Base-by-base conservation (phyloP, 2,888 invertebrate genomes). In the Mycalesis mineus region DNA sequence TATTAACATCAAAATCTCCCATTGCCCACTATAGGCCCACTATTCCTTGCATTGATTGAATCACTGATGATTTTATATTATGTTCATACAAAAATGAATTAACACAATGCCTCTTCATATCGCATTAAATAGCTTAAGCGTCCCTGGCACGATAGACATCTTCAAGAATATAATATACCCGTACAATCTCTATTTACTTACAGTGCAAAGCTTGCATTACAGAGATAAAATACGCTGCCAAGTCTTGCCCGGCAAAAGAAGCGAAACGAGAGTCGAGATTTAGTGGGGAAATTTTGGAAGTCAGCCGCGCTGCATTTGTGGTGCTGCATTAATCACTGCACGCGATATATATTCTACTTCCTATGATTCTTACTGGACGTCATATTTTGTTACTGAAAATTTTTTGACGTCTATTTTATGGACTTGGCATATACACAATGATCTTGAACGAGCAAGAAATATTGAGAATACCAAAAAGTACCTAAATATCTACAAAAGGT, bases 201-300 rank as follows among this genome's bases (percentile, higher is more conserved):
- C 74, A 79, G 73, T 73, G 82, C 82, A 82, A 77, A 72, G 82
- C 77, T 82, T 78, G 85, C 88, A 82, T 86, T 85, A 79, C 80
- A 75, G 74, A 83, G 80, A 88, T 88, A 86, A 88, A 84, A 81
- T 83, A 85, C 82, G 80, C 74, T 89, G 89, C 89, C 89, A 88
- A 88, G 86, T 87, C 84, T 80, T 80, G 74, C 65, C 72, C 71
- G 72, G 80, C 80, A 87, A 88, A 88, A 88, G 89, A 86, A 88
- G 78, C 80, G 84, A 78, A 85, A 80, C 78, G 83, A 85, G 82
- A 78, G 74, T 67, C 67, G 71, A 81, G 84, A 89, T 89, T 88
- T 88, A 88, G 71, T 77, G 81, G 73, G 77, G 71, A 84, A 87
- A 85, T 88, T 88, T 89, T 89, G 89, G 89, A 88, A 88, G 88